phyloP scores from a whole-genome alignment of 2,797 vertebrate species.

The Borostomias antarcticus region DNA sequence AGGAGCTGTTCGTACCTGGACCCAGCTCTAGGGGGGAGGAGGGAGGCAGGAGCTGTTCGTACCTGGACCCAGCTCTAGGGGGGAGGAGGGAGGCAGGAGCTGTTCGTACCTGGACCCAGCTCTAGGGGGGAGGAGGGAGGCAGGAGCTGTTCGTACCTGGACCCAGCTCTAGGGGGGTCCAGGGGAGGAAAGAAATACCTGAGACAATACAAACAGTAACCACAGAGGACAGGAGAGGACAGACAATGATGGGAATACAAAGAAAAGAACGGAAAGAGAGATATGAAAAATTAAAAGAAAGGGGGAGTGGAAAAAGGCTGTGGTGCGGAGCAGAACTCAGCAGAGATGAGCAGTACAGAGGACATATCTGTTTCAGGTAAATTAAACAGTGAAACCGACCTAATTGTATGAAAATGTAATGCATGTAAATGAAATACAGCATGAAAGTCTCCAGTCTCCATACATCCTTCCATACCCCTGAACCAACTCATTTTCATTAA shows the following conservation, averaged over 20 bases:
- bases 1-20: no score
- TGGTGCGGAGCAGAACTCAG: conserved; percentile 1
- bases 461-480: no score
- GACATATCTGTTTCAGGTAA: not conserved
- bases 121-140: conserved; percentile 88
- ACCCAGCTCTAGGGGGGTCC: conserved; percentile 90
- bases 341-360: not conserved
- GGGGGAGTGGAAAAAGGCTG: not conserved
- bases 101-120: conserved; percentile 84
- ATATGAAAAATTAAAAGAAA: conserved; percentile 67
- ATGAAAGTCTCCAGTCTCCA: no score
- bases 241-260: conserved; percentile 80
- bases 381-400: not conserved
- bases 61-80: conserved; percentile 58
- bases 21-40: not conserved
- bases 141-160: conserved; percentile 90
- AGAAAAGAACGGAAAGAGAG: conserved; percentile 64
- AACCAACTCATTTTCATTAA: not conserved
- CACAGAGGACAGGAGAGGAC: conserved; percentile 58
- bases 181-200: conserved; percentile 96
- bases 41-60: conserved; percentile 19
- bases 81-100: conserved; percentile 50
- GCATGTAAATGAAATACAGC: no score
- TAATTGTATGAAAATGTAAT: not conserved
- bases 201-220: conserved; percentile 73